These are phyloP conservation scores for Porites evermanni DNA, from an alignment of 92 coral and sea anemone genomes.

Conservation along the genomic window DNA sequence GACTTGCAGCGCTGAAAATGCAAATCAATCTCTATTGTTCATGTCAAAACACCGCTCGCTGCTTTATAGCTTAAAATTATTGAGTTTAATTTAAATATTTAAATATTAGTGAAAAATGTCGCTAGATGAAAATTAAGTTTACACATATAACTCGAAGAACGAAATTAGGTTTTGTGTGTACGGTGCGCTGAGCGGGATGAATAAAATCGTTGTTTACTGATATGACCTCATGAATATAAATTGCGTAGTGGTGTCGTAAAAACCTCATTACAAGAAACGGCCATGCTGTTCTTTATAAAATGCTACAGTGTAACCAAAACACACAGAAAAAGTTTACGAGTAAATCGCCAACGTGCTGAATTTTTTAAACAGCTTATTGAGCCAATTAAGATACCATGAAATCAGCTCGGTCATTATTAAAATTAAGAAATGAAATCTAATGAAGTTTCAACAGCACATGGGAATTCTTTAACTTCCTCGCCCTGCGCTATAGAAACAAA, in stretches of 20 bases:
- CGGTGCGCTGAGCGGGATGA: slow-evolving; percentile 67
- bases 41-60: slow-evolving; percentile 41
- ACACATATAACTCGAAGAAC: slow-evolving; percentile 46
- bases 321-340: slow-evolving; percentile 15
- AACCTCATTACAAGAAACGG: slow-evolving; percentile 72
- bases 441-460: slow-evolving; percentile 86
- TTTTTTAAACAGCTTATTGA: slow-evolving; percentile 19
- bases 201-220: slow-evolving; percentile 89
- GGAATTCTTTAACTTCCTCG: slow-evolving; percentile 92
- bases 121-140: slow-evolving; percentile 21
- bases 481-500: slow-evolving; percentile 88
- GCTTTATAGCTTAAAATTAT: slow-evolving; percentile 22
- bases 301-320: slow-evolving; percentile 26
- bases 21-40: slow-evolving; percentile 48
- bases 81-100: background rate
- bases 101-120: background rate
- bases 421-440: slow-evolving; percentile 65
- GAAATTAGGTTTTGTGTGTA: slow-evolving; percentile 43
- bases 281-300: slow-evolving; percentile 65
- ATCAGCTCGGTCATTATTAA: slow-evolving; percentile 51
- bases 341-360: slow-evolving; percentile 9
- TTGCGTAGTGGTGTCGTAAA: slow-evolving; percentile 67
- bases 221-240: slow-evolving; percentile 91
- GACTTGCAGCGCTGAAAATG: slow-evolving; percentile 49
- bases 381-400: slow-evolving; percentile 52